Evolutionary conservation across 2,888 invertebrate species (phyloP), one percentile per base, ranked within the genome.

Genomic region (Thysanoteuthis rhombus): DNA sequence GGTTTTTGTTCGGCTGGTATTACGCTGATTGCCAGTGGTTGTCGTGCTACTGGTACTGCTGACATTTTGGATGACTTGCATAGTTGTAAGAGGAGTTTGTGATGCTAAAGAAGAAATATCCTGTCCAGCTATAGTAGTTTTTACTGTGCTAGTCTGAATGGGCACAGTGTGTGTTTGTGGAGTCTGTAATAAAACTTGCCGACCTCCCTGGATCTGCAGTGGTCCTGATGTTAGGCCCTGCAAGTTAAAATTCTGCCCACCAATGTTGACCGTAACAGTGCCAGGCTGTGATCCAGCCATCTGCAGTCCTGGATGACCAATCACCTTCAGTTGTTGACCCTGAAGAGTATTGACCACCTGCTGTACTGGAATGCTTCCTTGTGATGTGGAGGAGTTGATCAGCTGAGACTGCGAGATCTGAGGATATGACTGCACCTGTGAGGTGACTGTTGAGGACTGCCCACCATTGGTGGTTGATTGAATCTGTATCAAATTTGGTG

Each of bases 221-320:
- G 45, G 40, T 90, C 58, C 45, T 75, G 93, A 94, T 28, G 95
- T 94, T 19, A 95, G 93, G 40, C 95, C 95, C 92, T 95, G 95
- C 39, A 96, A 94, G 58, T 94, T 95, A 38, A 95, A 94, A 94
- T 95, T 96, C 94, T 95, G 95, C 38, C 95, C 95, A 32, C 95
- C 95, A 90, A 96, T 95, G 93, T 96, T 96, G 32, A 96, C 92
- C 22, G 95, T 95, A 91, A 96, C 94, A 36, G 95, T 95, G 8
- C 95, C 94, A 22, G 94, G 90, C 89, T 94, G 93, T 91, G 92
- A 89, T 39, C 93, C 93, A 42, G 92, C 92, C 8, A 94, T 92
- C 93, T 94, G 94, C 90, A 93, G 91, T 36, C 93, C 93, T n/a
- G 93, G 93, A 39, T 95, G 95, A 91, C 93, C 90, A 58, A 94